A percentile compares a stretch with the other conserved stretches of the same genome.
These are phyloP conservation scores for Chrysolina oricalcia DNA, from an alignment of 2,888 invertebrate species.

Conservation along the genomic window DNA sequence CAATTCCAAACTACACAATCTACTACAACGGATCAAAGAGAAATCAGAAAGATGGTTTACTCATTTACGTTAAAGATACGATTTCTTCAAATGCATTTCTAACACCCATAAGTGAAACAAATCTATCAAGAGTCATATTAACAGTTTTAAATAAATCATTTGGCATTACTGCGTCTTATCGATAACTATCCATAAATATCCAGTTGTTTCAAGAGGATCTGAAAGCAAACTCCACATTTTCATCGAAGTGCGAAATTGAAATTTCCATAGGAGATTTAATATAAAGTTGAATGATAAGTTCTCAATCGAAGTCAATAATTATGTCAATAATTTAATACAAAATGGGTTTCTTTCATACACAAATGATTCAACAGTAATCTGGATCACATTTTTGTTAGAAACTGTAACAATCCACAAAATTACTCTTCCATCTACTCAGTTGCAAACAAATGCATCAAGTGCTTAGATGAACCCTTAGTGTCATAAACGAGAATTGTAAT, in stretches of 20 bases:
- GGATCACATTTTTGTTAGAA: too few species aligned
- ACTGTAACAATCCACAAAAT: too few species aligned
- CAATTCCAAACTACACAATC: neutral
- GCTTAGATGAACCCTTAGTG: too few species aligned
- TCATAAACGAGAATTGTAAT: too few species aligned
- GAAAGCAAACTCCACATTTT: neutral
- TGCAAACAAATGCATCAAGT: too few species aligned
- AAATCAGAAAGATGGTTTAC: conserved; percentile 24
- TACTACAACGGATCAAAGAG: too few species aligned
- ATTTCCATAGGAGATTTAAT: conserved; percentile 9
- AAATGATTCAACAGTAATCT: conserved; percentile 26
- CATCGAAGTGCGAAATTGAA: neutral
- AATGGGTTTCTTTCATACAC: conserved; percentile 5
- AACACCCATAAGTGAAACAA: conserved; percentile 28
- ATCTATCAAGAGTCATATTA: conserved; percentile 9
- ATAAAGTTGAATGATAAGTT: neutral
- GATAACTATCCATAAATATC: neutral
- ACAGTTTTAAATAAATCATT: conserved; percentile 22
- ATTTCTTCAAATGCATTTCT: conserved; percentile 17
- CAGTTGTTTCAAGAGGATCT: conserved; percentile 5
- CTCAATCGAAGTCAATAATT: neutral
- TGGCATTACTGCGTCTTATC: conserved; percentile 23
- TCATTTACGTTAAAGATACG: conserved; percentile 12
- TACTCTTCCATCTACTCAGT: too few species aligned
- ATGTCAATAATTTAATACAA: neutral